Base-by-base conservation (phyloP, 2,797 vertebrate genomes). In the Apodemus agrarius region DNA sequence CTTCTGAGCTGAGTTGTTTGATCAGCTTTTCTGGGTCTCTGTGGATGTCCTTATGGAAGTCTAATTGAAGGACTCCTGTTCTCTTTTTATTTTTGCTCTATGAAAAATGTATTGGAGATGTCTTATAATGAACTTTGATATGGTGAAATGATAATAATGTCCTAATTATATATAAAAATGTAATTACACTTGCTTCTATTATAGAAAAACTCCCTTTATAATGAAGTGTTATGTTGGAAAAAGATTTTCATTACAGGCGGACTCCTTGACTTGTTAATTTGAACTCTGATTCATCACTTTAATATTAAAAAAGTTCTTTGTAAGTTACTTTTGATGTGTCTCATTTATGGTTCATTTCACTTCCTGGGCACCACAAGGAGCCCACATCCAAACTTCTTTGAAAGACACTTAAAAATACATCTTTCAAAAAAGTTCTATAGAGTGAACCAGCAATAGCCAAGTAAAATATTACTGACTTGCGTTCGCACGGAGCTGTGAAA, bases 51-150 rank as follows among this genome's bases (percentile, higher is more conserved):
- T 99, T 99, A 99, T 98, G 97, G 95, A 72, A 98, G 98, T 98
- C 98, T 99, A 99, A 99, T 99, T 99, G 99, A 99, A 98, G 98
- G 98, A 98, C 97, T 98, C 98, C 98, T 98, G 98, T 99, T 98
- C 98, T 98, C 98, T 98, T 98, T 98, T 98, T 98, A 99, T 99
- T 99, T 99, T 98, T 98, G 97, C 98, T 98, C 98, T 98, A 98
- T 99, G 98, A 99, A 99, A 99, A 99, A 99, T 99, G 98, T 98
- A 99, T 99, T 96, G 98, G 97, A 97, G 98, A 98, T 98, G 98
- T 99, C 98, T 99, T 98, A 98, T 99, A 99, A 99, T 99, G 98
- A 99, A 99, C 98, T 99, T 99, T 99, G 98, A 99, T 99, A 99
- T 98, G 98, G 98, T 98, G 98, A 99, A 99, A 99, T 99, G 98